A percentile compares a stretch with the other conserved stretches of the same genome.
phyloP scores from a whole-genome alignment of 2,113 vertebrate genomes.

The Elgaria multicarinata region DNA sequence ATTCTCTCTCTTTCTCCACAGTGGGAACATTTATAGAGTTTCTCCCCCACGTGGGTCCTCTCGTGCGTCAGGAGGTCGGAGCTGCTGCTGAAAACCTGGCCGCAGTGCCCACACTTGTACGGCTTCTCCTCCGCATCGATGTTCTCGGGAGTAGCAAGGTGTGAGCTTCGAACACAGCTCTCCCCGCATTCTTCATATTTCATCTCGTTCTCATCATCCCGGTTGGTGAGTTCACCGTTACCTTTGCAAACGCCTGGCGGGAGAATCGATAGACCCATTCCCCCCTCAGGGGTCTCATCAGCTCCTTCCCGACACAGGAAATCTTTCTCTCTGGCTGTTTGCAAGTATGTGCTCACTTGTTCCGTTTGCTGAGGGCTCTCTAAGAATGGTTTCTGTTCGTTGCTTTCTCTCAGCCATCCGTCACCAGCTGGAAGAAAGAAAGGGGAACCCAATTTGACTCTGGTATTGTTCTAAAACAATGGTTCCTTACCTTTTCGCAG shows the following conservation, averaged over 20 bases:
- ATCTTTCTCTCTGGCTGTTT: neutral
- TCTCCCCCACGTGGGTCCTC: neutral
- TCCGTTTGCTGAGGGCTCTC: neutral
- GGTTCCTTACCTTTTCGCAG: too few species aligned
- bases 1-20: conserved; percentile 63
- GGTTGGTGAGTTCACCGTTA: too few species aligned
- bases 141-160: neutral
- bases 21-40: conserved; percentile 71
- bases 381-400: neutral
- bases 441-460: neutral
- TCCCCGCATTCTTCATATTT: neutral
- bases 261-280: too few species aligned
- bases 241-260: too few species aligned
- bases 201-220: too few species aligned
- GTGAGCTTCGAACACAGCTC: neutral
- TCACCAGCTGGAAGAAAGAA: neutral
- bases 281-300: too few species aligned
- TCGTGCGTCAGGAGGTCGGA: neutral
- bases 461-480: neutral
- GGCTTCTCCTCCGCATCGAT: neutral
- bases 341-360: neutral
- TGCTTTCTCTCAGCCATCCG: neutral
- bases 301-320: neutral
- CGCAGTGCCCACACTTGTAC: neutral
- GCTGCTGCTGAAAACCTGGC: neutral